Evolutionary conservation across 2,113 vertebrate species (phyloP), one percentile per base, ranked within the genome.

Genomic region (Gracilinanus agilis): DNA sequence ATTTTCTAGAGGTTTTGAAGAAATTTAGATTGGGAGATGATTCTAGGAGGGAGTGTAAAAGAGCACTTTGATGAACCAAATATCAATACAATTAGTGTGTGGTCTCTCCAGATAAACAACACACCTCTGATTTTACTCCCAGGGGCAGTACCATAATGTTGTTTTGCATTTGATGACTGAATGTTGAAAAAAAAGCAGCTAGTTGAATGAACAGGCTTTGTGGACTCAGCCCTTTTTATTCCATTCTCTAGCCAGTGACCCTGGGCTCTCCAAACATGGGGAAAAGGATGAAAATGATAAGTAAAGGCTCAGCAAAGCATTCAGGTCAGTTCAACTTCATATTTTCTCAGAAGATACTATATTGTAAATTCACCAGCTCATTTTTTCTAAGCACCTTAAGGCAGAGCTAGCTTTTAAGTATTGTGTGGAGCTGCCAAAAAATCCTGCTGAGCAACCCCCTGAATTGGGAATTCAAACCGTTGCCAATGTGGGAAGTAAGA

Each of bases 401-500:
- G 91, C 88, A 53, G 67, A 96, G 2, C 67, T 96, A 83, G 96
- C 88, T 94, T 91, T 90, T 97, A 93, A 96, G 93, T 95, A 95
- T 56, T 89, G 54, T 44, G 16, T 29, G 67, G 89, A 83, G 91
- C 88, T 96, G 96, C 95, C 93, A 93, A 53, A 19, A 83, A 27
- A 54, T 25, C 93, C 95, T 53, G 83, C 95, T 95, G 88, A 67
- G 94, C 55, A 27, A 94, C 1, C 55, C 91, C 90, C 93, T 95
- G 95, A 97, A 97, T 95, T 95, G 97, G 96, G 97, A 97, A 96
- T 92, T 67, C 93, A 93, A 55, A 96, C 92, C 91, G 91, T 83
- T 92, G n/a, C 95, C 91, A 89, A 27, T 19, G 53, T 7, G 24
- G 54, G 90, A 89, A 88, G 83, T 21, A 54, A 94, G 93, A 93